Conservation (phyloP, 2,888 invertebrate species). For the Junonia oenone region DNA sequence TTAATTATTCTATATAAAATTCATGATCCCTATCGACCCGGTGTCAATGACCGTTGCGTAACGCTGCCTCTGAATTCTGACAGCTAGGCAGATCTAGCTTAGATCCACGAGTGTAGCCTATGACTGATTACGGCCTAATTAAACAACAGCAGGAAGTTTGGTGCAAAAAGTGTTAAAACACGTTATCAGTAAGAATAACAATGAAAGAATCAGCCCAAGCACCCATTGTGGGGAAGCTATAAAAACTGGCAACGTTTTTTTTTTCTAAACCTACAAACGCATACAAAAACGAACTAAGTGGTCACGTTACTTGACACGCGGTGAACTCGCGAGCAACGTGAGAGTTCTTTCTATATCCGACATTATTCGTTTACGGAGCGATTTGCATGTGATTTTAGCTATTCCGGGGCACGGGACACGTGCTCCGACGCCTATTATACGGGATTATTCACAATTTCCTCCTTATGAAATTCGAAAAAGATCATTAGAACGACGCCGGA, state of each 20-base stretch:
- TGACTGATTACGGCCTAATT: slow-evolving; percentile 18
- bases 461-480: slow-evolving; percentile 47
- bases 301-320: slow-evolving; percentile 59
- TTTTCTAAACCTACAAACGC: slow-evolving; percentile 46
- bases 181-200: slow-evolving; percentile 63
- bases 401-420: slow-evolving; percentile 35
- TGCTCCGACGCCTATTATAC: slow-evolving; percentile 41
- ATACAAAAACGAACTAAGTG: slow-evolving; percentile 40
- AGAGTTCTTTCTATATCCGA: slow-evolving; percentile 48
- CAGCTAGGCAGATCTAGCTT: slow-evolving; percentile 25
- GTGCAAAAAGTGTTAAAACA: slow-evolving; percentile 45
- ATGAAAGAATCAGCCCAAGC: slow-evolving; percentile 56
- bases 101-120: slow-evolving; percentile 32
- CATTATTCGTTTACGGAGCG: slow-evolving; percentile 42
- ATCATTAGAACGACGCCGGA: slow-evolving; percentile 36
- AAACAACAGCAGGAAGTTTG: slow-evolving; percentile 56
- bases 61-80: slow-evolving; percentile 23
- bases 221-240: slow-evolving; percentile 54
- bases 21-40: slow-evolving; percentile 31
- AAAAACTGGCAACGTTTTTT: slow-evolving; percentile 42
- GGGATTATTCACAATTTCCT: slow-evolving; percentile 39
- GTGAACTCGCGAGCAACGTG: slow-evolving; percentile 40
- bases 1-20: slow-evolving; percentile 33
- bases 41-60: slow-evolving; percentile 44
- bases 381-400: slow-evolving; percentile 44